Conservation (phyloP, 2,113 vertebrate species). For the Sinocyclocheilus rhinocerous region DNA sequence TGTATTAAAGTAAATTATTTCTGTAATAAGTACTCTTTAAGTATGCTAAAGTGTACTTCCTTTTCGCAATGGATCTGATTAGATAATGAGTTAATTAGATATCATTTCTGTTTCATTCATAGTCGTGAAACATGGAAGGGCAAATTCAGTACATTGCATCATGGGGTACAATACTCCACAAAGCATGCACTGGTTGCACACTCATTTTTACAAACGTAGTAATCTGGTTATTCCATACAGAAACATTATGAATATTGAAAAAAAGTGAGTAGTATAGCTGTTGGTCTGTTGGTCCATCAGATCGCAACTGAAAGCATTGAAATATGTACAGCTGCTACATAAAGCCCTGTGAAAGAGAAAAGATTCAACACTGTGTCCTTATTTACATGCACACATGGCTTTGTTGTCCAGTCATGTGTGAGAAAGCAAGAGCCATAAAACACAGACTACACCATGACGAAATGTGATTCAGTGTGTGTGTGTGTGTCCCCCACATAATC, state of each 20-base stretch:
- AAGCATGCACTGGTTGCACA: not conserved
- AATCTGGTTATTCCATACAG: not conserved
- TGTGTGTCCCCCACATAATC: constrained; percentile 21
- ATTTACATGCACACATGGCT: constrained; percentile 22
- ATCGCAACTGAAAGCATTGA: not conserved
- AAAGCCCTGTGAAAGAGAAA: not conserved
- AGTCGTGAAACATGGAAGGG: not conserved
- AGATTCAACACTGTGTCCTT: constrained; percentile 2
- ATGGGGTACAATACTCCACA: not conserved
- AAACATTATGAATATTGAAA: not conserved
- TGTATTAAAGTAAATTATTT: too few relatives aligned
- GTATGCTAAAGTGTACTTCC: too few relatives aligned
- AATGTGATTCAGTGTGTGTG: not conserved
- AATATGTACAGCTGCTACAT: not conserved
- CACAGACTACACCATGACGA: constrained; percentile 5
- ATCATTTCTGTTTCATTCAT: not conserved
- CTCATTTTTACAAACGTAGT: not conserved
- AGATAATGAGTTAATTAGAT: not conserved
- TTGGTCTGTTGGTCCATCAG: not conserved
- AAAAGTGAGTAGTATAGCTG: not conserved
- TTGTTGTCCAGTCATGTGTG: constrained; percentile 13
- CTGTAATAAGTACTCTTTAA: too few relatives aligned
- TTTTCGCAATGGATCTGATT: not conserved
- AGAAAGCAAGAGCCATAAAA: constrained; percentile 37
- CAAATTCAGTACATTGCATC: not conserved